These are phyloP conservation scores for Ischnus inquisitorius DNA, from an alignment of 2,888 invertebrate species.

Conservation along the genomic window DNA sequence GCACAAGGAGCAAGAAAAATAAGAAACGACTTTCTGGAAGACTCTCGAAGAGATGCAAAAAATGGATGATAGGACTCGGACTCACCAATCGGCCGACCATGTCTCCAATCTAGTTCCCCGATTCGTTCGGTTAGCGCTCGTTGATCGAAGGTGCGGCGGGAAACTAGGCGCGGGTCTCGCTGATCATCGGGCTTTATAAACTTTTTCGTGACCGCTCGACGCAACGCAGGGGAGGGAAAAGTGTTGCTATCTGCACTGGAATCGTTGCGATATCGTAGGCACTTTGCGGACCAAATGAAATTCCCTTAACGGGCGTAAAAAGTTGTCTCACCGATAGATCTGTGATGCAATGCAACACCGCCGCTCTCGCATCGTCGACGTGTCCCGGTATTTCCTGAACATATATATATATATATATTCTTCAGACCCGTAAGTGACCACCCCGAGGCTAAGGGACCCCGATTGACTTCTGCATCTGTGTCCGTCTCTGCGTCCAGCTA, in stretches of 20 bases:
- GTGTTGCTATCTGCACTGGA: slow-evolving; percentile 59
- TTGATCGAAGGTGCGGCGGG: slow-evolving; percentile 70
- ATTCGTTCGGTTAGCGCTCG: slow-evolving; percentile 5
- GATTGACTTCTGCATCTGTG: background rate
- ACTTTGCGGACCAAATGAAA: slow-evolving; percentile 74
- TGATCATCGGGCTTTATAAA: slow-evolving; percentile 82
- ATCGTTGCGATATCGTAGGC: slow-evolving; percentile 65
- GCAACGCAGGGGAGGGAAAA: slow-evolving; percentile 72
- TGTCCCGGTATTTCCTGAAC: slow-evolving; percentile 82
- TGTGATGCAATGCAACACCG: slow-evolving; percentile 77
- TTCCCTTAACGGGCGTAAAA: slow-evolving; percentile 84
- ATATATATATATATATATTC: too few relatives aligned
- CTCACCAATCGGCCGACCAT: slow-evolving; percentile 78
- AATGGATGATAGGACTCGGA: background rate
- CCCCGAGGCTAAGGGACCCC: slow-evolving; percentile 63
- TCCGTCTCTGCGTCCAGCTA: background rate
- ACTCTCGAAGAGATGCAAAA: background rate
- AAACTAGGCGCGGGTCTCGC: slow-evolving; percentile 79
- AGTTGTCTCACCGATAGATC: slow-evolving; percentile 74
- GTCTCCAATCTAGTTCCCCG: slow-evolving; percentile 42
- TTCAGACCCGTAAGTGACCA: slow-evolving; percentile 66
- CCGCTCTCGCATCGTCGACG: slow-evolving; percentile 12
- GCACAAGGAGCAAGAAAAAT: background rate
- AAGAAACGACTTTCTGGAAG: slow-evolving; percentile 8
- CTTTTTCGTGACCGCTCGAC: slow-evolving; percentile 77